Evolutionary conservation across 1,140 invertebrate genomes (phyloP), one percentile per base, ranked within the genome.

Genomic region (Drosophila lini): DNA sequence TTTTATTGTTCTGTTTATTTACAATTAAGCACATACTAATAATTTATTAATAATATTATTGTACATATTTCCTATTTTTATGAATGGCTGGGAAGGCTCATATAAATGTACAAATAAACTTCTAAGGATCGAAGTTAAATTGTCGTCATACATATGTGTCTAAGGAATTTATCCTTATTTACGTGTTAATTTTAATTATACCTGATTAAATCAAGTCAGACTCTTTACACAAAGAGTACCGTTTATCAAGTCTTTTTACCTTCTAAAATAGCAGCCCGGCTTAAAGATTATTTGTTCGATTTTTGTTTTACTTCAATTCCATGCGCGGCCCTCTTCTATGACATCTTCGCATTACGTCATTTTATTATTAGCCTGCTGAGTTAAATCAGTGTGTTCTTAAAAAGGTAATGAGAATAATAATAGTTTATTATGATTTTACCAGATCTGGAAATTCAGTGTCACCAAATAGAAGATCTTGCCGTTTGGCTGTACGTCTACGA

Each of bases 301-400:
- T 34, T 3, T 28, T 11, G 13, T 8, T 62, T 16, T 10, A 16
- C 31, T 34, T 42, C 3, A 42, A 22, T 42, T 68, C 45, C 65
- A 34, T n/a, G 7, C 8, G 47, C 32, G 22, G 22, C 15, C 11
- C 16, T 19, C 32, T 13, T 60, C 16, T 22, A 53, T 64, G 45
- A 68, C 65, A 68, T 64, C 65, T 44, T 42, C 9, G 8, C n/a
- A 31, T 68, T 45, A 68, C 65, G 60, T 68, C 65, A 67, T 67
- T 53, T 52, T 52, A 15, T 60, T 60, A 41, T 36, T 52, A 31
- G 31, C 34, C 65, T 69, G 61, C 5, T 1, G 61, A 38, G 42
- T 69, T 19, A 65, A 45, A 45, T 67, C 31, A 50, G 52, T 36
- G 16, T 31, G 11, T 25, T 34, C 8, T 61, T 56, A 15, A 61